A percentile compares a stretch with the other conserved stretches of the same genome.
phyloP scores from a whole-genome alignment of 2,797 vertebrate species.

The Gadopsis marmoratus region DNA sequence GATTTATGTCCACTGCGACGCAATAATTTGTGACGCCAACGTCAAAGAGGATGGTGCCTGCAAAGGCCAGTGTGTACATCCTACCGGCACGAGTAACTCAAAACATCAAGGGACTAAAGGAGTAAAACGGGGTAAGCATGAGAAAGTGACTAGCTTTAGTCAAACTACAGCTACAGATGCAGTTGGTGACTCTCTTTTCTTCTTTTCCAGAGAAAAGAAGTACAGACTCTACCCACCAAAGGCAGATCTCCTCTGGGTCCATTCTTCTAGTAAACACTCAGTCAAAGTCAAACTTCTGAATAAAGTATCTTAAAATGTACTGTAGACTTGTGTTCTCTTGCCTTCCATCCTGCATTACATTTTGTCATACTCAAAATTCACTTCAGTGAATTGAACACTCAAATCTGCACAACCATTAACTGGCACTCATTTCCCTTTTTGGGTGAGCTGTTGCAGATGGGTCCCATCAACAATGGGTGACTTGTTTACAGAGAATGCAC shows the following conservation, averaged over 20 bases:
- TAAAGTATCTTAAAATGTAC: conserved; percentile 38
- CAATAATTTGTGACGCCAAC: conserved; percentile 83
- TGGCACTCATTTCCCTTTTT: not conserved
- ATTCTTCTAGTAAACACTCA: conserved; percentile 45
- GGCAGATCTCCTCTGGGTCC: conserved; percentile 81
- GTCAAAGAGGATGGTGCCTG: conserved; percentile 72
- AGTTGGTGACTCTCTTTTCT: not conserved
- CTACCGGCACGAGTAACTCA: not conserved
- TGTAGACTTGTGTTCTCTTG: not conserved
- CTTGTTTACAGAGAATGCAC: not conserved
- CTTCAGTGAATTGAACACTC: not conserved
- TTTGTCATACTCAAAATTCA: not conserved
- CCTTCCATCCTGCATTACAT: not conserved
- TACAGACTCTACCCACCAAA: not conserved
- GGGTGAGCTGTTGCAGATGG: not conserved
- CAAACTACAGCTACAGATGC: not conserved
- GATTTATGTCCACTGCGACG: conserved; percentile 89
- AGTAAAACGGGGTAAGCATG: conserved; percentile 48
- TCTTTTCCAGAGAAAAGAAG: conserved; percentile 75
- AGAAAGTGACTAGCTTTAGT: fast-evolving
- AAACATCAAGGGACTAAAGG: conserved; percentile 22
- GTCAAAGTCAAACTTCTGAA: conserved; percentile 36
- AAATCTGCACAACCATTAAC: not conserved
- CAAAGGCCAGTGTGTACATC: conserved; percentile 75
- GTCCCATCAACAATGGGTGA: not conserved